These are phyloP conservation scores for Phodopus roborovskii DNA, from an alignment of 2,113 vertebrate genomes.

Conservation along the genomic window DNA sequence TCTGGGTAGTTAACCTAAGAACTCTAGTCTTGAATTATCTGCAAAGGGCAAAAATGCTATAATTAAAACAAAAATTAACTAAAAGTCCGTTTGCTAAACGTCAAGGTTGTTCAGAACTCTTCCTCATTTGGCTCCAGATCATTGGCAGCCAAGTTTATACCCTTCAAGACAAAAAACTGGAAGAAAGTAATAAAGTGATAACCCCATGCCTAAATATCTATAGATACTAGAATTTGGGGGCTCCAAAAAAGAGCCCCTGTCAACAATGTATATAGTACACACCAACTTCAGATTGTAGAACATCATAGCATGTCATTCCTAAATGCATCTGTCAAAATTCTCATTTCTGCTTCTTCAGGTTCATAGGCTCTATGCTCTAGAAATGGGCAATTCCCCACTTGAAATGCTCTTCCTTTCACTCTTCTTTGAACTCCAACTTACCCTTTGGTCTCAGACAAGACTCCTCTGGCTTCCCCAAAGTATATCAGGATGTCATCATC, in stretches of 20 bases:
- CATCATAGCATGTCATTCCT: background rate
- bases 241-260: background rate
- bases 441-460: background rate
- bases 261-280: background rate
- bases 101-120: background rate
- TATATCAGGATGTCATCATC: background rate
- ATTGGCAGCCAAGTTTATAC: conserved; percentile 4
- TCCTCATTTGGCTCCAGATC: background rate
- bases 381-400: background rate
- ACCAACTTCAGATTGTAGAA: background rate
- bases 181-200: background rate
- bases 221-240: background rate
- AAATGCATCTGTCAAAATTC: conserved; percentile 19
- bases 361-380: background rate
- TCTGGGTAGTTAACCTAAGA: background rate
- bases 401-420: background rate
- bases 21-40: conserved; percentile 3
- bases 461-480: background rate
- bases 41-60: background rate
- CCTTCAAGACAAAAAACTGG: background rate
- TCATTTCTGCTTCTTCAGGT: background rate
- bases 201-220: background rate
- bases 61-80: conserved; percentile 36
- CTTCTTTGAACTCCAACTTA: background rate
- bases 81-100: background rate